Evolutionary conservation across 2,113 vertebrate species (phyloP).

Genomic region (Ginglymostoma cirratum): DNA sequence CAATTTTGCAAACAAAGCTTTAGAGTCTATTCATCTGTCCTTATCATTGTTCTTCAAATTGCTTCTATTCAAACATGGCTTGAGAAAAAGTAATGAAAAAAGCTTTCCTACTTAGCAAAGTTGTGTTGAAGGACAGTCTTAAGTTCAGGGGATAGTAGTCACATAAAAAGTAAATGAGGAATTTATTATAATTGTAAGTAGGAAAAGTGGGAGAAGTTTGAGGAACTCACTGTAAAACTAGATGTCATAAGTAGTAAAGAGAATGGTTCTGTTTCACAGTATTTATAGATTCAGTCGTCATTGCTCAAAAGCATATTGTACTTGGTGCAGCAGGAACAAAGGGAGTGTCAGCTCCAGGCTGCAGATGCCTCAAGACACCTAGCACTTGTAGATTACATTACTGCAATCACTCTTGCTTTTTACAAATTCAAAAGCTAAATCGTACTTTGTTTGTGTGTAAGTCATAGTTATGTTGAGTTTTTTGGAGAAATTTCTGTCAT

Average conservation of each 20-base stretch:
- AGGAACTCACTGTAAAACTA: not conserved
- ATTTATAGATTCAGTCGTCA: not conserved
- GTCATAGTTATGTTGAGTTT: too few relatives aligned
- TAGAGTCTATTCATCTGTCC: not conserved
- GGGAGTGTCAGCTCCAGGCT: not conserved
- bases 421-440: not conserved
- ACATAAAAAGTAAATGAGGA: not conserved
- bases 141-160: not conserved
- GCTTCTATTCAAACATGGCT: not conserved
- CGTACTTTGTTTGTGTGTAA: too few relatives aligned
- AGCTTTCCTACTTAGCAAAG: not conserved
- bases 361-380: not conserved
- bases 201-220: not conserved
- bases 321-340: not conserved
- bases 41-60: not conserved
- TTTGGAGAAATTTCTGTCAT: too few relatives aligned
- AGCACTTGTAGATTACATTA: not conserved
- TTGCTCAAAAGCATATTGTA: too few relatives aligned
- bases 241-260: not conserved
- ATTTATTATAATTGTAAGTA: not conserved
- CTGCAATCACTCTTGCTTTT: not conserved
- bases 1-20: not conserved
- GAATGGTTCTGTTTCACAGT: not conserved
- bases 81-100: not conserved
- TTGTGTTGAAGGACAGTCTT: not conserved